Conservation (phyloP, 1,140 invertebrate species). For the Helicoverpa armigera region DNA sequence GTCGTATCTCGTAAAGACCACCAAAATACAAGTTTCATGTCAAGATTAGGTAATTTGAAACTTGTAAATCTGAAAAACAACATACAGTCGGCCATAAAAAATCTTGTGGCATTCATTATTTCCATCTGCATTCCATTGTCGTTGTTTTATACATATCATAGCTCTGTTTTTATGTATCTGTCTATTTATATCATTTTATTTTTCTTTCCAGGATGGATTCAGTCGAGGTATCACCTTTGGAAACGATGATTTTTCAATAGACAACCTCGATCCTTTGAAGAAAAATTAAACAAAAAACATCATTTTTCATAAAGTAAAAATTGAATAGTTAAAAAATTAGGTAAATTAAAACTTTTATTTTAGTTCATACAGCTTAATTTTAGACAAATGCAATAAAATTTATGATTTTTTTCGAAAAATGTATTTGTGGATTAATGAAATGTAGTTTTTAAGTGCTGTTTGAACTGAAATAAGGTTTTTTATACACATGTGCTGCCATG, state of each 20-base stretch:
- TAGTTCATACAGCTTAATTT: conserved; percentile 70
- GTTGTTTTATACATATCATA: not conserved
- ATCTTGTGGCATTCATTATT: too few species aligned
- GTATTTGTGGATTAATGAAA: conserved; percentile 58
- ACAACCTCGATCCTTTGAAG: conserved; percentile 92
- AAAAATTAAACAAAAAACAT: conserved; percentile 80
- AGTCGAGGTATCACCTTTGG: conserved; percentile 93
- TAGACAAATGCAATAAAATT: conserved; percentile 69
- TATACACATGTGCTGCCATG: conserved; percentile 76
- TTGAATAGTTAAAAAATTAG: conserved; percentile 74
- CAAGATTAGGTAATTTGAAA: too few species aligned
- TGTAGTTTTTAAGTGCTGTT: conserved; percentile 67
- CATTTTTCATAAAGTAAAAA: conserved; percentile 60
- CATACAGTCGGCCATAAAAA: too few species aligned
- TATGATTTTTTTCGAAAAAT: conserved; percentile 58
- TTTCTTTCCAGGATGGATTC: conserved; percentile 91
- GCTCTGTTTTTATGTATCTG: not conserved
- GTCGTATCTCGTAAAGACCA: too few species aligned
- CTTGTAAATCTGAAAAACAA: too few species aligned
- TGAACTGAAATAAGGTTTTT: conserved; percentile 68
- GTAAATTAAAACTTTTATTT: conserved; percentile 68
- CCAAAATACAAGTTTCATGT: too few species aligned
- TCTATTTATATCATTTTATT: conserved; percentile 3
- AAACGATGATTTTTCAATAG: conserved; percentile 93
- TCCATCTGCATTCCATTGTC: too few species aligned